Base-by-base conservation (phyloP, 2,888 invertebrate species). In the Eristalis arbustorum region DNA sequence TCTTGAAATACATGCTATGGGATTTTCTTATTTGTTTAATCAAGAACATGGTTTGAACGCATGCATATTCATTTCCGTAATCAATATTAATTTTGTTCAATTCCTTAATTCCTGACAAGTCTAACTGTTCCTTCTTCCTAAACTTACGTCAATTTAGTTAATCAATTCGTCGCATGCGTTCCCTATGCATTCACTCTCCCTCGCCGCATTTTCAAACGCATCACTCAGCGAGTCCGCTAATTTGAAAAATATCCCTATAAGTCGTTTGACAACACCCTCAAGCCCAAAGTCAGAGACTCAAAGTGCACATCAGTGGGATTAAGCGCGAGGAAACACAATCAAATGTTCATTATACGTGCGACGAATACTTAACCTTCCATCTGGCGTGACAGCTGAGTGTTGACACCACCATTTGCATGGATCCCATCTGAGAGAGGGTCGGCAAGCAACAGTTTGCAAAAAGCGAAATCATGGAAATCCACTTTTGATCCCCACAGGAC, bases 291-390 rank as follows among this genome's bases (percentile, higher is more conserved):
- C 42, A 68, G 14, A 23, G 61, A 84, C 62, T 76, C 72, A 76
- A 84, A 80, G 78, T 66, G 64, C 63, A 75, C 59, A 66, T 14
- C 59, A 66, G 62, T 42, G 4, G 74, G 85, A 81, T 78, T 71
- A 82, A 67, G 62, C 77, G 31, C 34, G 68, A 57, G 49, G 49
- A 74, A 82, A 85, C 62, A 78, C 82, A 85, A 85, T 85, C 85
- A 78, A 85, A 85, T 85, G 77, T 69, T 56, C 76, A 28, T 66
- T 74, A 85, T 82, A 82, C 85, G 85, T 85, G 85, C 34, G 69
- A 28, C 66, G 85, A 85, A 85, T 85, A 68, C 69, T 69, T 34
- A 75, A 31, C 67, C 59, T 56, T 66, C 59, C 66, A 40, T 49
- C 59, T 67, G 49, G 42, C 59, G 37, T n/a, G 42, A 40, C 34